Base-by-base conservation (phyloP, 1,140 invertebrate species). In the Battus philenor region DNA sequence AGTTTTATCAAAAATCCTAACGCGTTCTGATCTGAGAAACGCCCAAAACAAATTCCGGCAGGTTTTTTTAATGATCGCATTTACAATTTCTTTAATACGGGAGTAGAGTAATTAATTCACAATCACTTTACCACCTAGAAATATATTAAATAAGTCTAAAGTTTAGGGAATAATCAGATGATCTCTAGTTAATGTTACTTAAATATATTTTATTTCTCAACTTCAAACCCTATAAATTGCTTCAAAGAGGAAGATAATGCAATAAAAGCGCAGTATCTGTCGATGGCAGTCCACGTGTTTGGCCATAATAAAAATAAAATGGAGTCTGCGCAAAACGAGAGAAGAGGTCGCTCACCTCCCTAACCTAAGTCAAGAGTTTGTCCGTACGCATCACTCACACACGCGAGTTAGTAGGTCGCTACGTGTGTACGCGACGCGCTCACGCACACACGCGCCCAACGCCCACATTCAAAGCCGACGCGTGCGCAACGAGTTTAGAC, bases 341-440 rank as follows among this genome's bases (percentile, higher is more conserved):
- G 75, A 73, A 76, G 75, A 74, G 80, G 75, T 82, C 80, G 71
- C 57, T 84, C 76, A 84, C 80, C 80, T 80, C 75, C 80, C 80
- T 84, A 84, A 84, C 80, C 80, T 84, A 84, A 84, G 80, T 80
- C 80, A 84, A 82, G 71, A 78, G 71, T 62, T 54, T 60, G 63
- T 55, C 53, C 58, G 62, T 75, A 79, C 77, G 73, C 77, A 79
- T 62, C 65, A 68, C 76, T 44, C 72, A 73, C 67, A 78, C 74
- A 70, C 30, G 29, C 57, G 27, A 44, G 47, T 50, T 56, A 60
- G 50, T 59, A 64, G 56, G 57, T 56, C 53, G 53, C 48, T 31
- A 54, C 47, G 46, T 34, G 51, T 52, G 33, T 36, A 50, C 41
- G 18, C 31, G 50, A 54, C 51, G 41, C 32, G 39, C 27, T 12